A percentile compares a stretch with the other conserved stretches of the same genome.
phyloP scores from a whole-genome alignment of 2,113 vertebrate genomes.

The Bubo blakistoni region DNA sequence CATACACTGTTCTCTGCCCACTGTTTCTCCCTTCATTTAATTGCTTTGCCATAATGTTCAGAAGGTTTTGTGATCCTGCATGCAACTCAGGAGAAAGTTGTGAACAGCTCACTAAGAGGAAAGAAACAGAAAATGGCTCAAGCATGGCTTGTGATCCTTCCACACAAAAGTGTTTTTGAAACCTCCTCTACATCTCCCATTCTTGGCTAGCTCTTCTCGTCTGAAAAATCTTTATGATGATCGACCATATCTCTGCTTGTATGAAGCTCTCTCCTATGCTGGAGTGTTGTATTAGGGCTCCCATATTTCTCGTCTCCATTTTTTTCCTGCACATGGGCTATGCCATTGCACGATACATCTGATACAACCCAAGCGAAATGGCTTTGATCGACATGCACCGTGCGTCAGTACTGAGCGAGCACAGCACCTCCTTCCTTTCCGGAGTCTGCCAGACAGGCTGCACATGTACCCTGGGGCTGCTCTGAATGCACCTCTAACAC shows the following conservation, averaged over 20 bases:
- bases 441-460: background rate
- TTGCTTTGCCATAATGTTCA: background rate
- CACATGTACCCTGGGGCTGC: background rate
- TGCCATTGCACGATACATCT: fast-evolving
- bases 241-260: background rate
- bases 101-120: background rate
- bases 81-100: background rate
- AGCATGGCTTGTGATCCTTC: background rate
- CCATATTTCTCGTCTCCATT: background rate
- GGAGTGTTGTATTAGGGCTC: background rate
- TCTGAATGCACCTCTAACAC: background rate
- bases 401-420: background rate
- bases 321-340: background rate
- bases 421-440: background rate
- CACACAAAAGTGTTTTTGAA: background rate
- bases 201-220: background rate
- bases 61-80: background rate
- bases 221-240: background rate
- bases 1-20: background rate
- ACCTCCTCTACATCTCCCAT: background rate
- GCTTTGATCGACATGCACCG: background rate
- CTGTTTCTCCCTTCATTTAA: background rate
- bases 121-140: background rate
- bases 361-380: background rate
- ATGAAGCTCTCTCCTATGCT: background rate